A percentile compares a stretch with the other conserved stretches of the same genome.
Conservation (phyloP, 2,888 invertebrate species). For the Coenonympha glycerion region DNA sequence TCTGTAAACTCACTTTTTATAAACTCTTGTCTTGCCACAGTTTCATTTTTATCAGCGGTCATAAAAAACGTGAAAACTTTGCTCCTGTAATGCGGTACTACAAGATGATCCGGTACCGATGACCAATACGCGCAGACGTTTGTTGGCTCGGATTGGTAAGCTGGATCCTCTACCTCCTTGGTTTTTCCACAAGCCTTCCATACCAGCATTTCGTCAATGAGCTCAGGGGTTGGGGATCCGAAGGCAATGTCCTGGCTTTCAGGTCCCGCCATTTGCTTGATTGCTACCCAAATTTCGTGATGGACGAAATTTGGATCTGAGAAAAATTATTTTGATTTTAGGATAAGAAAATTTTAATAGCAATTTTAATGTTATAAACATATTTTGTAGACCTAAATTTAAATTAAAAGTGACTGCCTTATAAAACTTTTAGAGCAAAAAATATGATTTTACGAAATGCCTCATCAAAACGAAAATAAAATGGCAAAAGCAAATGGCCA, state of each 20-base stretch:
- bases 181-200: conserved; percentile 65
- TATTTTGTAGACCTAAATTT: not conserved
- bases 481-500: too few species aligned
- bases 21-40: conserved; percentile 61
- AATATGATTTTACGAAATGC: not conserved
- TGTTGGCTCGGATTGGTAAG: conserved; percentile 52
- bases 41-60: conserved; percentile 69
- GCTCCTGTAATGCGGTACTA: conserved; percentile 64
- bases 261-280: conserved; percentile 59
- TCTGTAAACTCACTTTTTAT: conserved; percentile 56
- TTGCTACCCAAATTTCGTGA: conserved; percentile 65
- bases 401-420: not conserved
- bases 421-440: not conserved
- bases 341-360: too few species aligned
- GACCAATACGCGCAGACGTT: conserved; percentile 69
- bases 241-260: conserved; percentile 61
- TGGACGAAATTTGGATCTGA: conserved; percentile 63
- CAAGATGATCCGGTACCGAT: conserved; percentile 63
- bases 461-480: not conserved
- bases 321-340: too few species aligned
- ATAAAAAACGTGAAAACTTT: conserved; percentile 70
- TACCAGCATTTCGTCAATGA: conserved; percentile 51
- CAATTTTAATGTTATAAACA: not conserved
- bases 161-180: conserved; percentile 52
- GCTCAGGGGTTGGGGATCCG: conserved; percentile 52